These are phyloP conservation scores for Helostoma temminkii DNA, from an alignment of 2,797 vertebrate genomes.

Conservation along the genomic window DNA sequence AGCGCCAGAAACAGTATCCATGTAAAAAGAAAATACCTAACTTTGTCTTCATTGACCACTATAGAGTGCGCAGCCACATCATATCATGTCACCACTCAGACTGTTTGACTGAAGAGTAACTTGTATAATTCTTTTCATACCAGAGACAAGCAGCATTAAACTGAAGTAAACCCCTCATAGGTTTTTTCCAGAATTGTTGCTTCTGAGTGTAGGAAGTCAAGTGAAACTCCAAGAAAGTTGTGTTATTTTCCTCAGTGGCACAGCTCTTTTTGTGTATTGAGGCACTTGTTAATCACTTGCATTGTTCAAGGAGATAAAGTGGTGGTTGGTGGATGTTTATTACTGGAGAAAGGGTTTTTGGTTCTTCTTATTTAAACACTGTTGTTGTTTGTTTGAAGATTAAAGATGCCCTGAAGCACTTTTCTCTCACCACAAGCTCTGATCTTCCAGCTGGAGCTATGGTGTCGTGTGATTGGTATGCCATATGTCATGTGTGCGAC, in stretches of 20 bases:
- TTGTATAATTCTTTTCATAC: slow-evolving; percentile 16
- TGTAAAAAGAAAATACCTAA: slow-evolving; percentile 8
- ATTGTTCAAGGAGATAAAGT: slow-evolving; percentile 73
- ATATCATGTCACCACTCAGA: slow-evolving; percentile 3
- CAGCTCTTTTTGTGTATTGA: slow-evolving; percentile 65
- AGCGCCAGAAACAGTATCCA: not conserved
- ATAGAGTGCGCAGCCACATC: slow-evolving; percentile 4
- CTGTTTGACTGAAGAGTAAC: slow-evolving; percentile 10
- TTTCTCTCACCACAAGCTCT: slow-evolving; percentile 47
- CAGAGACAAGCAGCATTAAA: slow-evolving; percentile 10
- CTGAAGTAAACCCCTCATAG: not conserved
- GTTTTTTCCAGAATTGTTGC: slow-evolving; percentile 28
- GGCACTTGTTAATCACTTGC: slow-evolving; percentile 69
- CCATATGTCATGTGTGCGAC: slow-evolving; percentile 64
- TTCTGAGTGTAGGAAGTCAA: slow-evolving; percentile 10
- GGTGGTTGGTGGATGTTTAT: slow-evolving; percentile 61
- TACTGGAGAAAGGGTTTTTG: slow-evolving; percentile 69
- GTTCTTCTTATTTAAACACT: slow-evolving; percentile 54
- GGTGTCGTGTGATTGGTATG: slow-evolving; percentile 61
- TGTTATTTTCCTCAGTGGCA: slow-evolving; percentile 50
- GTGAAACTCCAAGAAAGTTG: slow-evolving; percentile 35
- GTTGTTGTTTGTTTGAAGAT: slow-evolving; percentile 49
- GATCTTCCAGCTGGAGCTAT: slow-evolving; percentile 70
- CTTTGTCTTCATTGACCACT: not conserved
- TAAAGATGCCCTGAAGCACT: slow-evolving; percentile 47